phyloP scores from a whole-genome alignment of 2,797 vertebrate species.

The Pseudotriccus pelzelni region DNA sequence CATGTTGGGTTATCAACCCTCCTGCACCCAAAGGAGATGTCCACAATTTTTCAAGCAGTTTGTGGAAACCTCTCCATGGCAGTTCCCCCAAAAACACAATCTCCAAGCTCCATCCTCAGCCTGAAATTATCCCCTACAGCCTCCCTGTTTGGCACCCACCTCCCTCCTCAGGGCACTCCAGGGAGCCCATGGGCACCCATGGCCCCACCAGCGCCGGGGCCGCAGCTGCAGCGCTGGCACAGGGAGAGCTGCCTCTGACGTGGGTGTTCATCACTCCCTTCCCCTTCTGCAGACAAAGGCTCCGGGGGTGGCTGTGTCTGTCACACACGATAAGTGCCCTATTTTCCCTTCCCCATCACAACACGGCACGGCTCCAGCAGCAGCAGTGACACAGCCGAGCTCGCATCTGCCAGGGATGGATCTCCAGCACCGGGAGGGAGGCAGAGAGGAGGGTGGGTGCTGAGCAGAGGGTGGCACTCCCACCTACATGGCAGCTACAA shows the following conservation, averaged over 20 bases:
- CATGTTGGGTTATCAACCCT: not conserved
- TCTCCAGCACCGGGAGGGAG: not conserved
- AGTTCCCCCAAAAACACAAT: not conserved
- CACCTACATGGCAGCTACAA: not conserved
- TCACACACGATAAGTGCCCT: not conserved
- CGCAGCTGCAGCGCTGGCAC: not conserved
- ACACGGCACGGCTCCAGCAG: not conserved
- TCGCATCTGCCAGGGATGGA: not conserved
- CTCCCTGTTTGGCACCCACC: not conserved
- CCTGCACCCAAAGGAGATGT: rapidly evolving
- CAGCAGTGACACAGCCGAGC: not conserved
- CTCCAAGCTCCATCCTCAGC: not conserved
- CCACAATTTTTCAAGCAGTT: no score
- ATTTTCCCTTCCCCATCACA: not conserved
- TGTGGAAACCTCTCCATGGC: rapidly evolving
- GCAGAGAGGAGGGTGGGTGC: not conserved
- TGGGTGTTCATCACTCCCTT: rapidly evolving
- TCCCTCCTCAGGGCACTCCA: rapidly evolving
- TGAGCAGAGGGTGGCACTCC: not conserved
- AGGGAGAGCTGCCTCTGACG: not conserved
- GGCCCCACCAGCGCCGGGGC: rapidly evolving
- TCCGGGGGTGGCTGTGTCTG: not conserved
- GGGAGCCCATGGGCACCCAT: not conserved
- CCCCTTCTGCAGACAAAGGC: not conserved
- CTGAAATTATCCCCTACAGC: rapidly evolving